Conservation (phyloP, 2,888 invertebrate species). For the Auanema sp. region DNA sequence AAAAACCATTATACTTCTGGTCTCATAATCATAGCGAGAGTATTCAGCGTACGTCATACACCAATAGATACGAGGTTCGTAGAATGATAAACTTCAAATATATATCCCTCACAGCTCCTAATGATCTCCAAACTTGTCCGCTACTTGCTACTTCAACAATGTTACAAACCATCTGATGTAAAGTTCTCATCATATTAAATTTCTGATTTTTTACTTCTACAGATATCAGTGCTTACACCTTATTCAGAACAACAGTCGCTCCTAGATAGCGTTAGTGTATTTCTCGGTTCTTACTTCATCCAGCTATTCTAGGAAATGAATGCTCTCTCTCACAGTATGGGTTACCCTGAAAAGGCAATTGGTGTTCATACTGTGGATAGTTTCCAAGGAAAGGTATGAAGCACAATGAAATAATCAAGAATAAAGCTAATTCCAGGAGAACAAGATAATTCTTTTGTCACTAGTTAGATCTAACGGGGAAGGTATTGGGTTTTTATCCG, state of each 20-base stretch:
- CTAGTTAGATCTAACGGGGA: conserved; percentile 78
- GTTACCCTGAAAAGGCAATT: conserved; percentile 7
- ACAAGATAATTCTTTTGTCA: conserved; percentile 75
- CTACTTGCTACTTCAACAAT: background rate
- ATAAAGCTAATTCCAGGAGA: conserved; percentile 35
- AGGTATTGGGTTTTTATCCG: conserved; percentile 65
- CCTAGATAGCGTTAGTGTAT: conserved; percentile 1
- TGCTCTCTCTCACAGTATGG: too few species aligned
- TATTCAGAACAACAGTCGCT: conserved; percentile 75
- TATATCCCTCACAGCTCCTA: conserved; percentile 5
- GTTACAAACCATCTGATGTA: background rate
- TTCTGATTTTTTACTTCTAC: conserved; percentile 7
- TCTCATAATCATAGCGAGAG: conserved; percentile 28
- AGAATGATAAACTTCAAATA: conserved; percentile 6
- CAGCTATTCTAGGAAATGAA: too few species aligned
- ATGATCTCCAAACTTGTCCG: background rate
- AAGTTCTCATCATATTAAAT: too few species aligned
- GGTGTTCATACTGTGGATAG: conserved; percentile 44
- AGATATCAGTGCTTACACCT: conserved; percentile 77
- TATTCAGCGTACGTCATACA: conserved; percentile 20
- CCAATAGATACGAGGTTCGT: conserved; percentile 13
- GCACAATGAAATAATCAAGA: background rate
- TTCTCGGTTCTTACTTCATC: too few species aligned
- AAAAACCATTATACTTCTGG: conserved; percentile 73
- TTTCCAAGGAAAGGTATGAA: conserved; percentile 35